phyloP scores from a whole-genome alignment of 2,888 invertebrate genomes.

The Lasius platythorax region DNA sequence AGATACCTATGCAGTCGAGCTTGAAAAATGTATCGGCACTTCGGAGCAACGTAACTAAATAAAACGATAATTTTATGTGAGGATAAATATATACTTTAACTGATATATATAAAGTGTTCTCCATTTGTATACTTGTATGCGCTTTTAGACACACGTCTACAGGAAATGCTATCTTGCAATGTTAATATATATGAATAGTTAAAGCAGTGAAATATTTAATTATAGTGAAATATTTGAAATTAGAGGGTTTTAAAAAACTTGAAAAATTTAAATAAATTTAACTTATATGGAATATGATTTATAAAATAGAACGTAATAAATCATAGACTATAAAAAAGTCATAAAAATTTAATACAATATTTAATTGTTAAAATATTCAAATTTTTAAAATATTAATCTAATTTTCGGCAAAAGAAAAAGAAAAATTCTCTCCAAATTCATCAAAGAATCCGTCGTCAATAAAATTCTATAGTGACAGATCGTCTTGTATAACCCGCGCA shows the following conservation, averaged over 20 bases:
- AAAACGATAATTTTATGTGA: neutral
- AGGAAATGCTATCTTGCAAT: neutral
- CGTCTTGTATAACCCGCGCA: neutral
- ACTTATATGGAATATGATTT: neutral
- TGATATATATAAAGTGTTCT: neutral
- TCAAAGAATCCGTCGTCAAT: neutral
- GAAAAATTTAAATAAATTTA: neutral
- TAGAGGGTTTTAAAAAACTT: neutral
- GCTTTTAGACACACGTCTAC: neutral
- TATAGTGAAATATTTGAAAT: neutral
- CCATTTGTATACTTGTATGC: neutral
- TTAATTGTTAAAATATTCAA: neutral
- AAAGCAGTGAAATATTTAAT: neutral
- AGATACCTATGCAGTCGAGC: constrained; percentile 34
- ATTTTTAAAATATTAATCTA: neutral
- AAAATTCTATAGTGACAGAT: neutral
- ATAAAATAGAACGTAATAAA: neutral
- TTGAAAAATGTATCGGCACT: constrained; percentile 35
- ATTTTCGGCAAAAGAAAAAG: neutral
- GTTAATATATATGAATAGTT: neutral
- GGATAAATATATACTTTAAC: neutral
- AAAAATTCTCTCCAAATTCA: neutral
- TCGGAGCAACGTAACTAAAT: neutral
- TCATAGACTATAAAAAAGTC: neutral
- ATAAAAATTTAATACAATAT: neutral